A percentile compares a stretch with the other conserved stretches of the same genome.
These are phyloP conservation scores for Andricus grossulariae DNA, from an alignment of 1,140 invertebrate species.

Conservation along the genomic window DNA sequence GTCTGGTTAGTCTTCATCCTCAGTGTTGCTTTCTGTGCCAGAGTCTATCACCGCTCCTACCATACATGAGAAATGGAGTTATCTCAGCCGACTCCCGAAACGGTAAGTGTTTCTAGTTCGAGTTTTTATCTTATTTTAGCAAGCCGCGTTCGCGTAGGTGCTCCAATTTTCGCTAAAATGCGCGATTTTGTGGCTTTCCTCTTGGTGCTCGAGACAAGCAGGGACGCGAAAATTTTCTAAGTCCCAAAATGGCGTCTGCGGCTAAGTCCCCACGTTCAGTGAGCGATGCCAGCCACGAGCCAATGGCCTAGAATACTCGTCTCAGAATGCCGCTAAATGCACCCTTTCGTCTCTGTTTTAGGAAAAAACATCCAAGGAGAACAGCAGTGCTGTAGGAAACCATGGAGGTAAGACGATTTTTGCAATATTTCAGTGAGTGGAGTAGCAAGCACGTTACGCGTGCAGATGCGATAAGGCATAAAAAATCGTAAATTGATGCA, in stretches of 20 bases:
- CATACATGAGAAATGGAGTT: slow-evolving; percentile 63
- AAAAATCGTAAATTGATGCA: background rate
- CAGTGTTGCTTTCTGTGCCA: slow-evolving; percentile 41
- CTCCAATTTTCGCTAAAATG: slow-evolving; percentile 45
- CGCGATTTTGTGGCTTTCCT: slow-evolving; percentile 57
- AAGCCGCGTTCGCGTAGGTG: slow-evolving; percentile 25
- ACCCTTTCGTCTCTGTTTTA: slow-evolving; percentile 58
- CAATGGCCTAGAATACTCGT: slow-evolving; percentile 33
- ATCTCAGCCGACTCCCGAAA: slow-evolving; percentile 55
- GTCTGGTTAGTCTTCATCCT: slow-evolving; percentile 15
- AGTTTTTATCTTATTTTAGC: slow-evolving; percentile 40
- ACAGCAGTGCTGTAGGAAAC: slow-evolving; percentile 66
- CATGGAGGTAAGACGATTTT: slow-evolving; percentile 67
- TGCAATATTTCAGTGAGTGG: slow-evolving; percentile 34
- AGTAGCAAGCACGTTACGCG: background rate
- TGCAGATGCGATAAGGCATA: slow-evolving; percentile 3
- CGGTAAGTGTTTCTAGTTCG: slow-evolving; percentile 57
- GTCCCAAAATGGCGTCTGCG: slow-evolving; percentile 90
- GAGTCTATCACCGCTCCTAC: slow-evolving; percentile 58
- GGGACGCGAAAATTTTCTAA: slow-evolving; percentile 85
- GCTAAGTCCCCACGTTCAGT: slow-evolving; percentile 78
- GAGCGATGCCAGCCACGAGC: slow-evolving; percentile 23
- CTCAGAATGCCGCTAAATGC: slow-evolving; percentile 36
- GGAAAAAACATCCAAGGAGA: slow-evolving; percentile 73
- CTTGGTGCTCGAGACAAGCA: slow-evolving; percentile 56